Conservation (phyloP, 2,888 invertebrate genomes). For the Coenonympha glycerion region DNA sequence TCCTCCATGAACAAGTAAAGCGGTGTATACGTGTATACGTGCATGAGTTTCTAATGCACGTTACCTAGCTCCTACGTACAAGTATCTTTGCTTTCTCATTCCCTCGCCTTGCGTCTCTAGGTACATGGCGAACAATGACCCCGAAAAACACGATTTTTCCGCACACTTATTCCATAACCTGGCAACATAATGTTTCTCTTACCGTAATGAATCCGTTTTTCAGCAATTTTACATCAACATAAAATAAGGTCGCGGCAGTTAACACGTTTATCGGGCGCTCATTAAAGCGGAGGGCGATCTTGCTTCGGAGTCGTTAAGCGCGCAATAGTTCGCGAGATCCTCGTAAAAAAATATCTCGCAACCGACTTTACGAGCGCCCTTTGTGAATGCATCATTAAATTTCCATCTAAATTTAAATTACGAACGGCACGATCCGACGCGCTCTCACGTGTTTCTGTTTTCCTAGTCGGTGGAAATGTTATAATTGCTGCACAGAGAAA, state of each 20-base stretch:
- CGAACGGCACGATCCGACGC: slow-evolving; percentile 68
- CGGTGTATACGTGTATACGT: not conserved
- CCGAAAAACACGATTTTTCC: slow-evolving; percentile 35
- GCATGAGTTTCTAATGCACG: not conserved
- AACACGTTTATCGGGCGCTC: slow-evolving; percentile 76
- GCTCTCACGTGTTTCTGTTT: slow-evolving; percentile 74
- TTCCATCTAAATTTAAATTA: slow-evolving; percentile 77
- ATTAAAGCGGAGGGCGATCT: slow-evolving; percentile 75
- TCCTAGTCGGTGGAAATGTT: slow-evolving; percentile 74
- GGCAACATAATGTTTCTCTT: slow-evolving; percentile 37
- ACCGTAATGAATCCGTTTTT: slow-evolving; percentile 71
- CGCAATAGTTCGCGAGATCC: slow-evolving; percentile 77
- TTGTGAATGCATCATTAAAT: slow-evolving; percentile 77
- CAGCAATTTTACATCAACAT: slow-evolving; percentile 72
- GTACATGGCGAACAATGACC: slow-evolving; percentile 16
- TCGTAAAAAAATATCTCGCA: slow-evolving; percentile 76
- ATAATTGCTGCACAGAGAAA: slow-evolving; percentile 74
- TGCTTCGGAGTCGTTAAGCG: slow-evolving; percentile 76
- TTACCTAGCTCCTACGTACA: not conserved
- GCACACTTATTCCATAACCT: slow-evolving; percentile 28
- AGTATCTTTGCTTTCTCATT: not conserved
- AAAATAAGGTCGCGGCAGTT: slow-evolving; percentile 75
- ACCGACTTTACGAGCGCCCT: slow-evolving; percentile 75
- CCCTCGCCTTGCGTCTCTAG: not conserved
- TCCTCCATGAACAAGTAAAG: no score